Base-by-base conservation (phyloP, 2,797 vertebrate species). In the Rhabdophis nuchalis region DNA sequence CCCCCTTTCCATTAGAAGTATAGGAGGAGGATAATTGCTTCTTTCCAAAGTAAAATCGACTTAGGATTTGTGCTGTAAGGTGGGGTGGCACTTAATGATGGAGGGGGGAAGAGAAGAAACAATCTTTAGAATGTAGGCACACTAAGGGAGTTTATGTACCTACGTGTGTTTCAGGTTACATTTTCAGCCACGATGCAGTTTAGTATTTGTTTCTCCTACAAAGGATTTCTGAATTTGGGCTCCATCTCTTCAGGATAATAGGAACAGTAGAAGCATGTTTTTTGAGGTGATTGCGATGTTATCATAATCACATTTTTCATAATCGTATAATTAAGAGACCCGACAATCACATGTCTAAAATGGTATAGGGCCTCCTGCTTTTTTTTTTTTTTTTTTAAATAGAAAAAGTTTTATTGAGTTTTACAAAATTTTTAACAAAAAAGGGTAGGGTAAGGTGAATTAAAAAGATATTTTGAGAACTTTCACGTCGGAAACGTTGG, bases 141-240 rank as follows among this genome's bases (percentile, higher is more conserved):
- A 92, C 88, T 77, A 0, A 13, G 25, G 56, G 52, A 41, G 87
- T 56, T 93, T 92, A 93, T 54, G 54, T 77, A 14, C 53, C 96
- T 96, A 96, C 96, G 93, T 93, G 96, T 95, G 94, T 93, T 2
- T 0, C 50, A 7, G n/a, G 18, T 89, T 90, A 92, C 91, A 14
- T 72, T 25, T 32, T 1, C 32, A 46, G 93, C 89, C 95, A 85
- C 94, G 93, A 90, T 25, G 92, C 18, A 36, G 10, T 87, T 90
- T 32, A 8, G 25, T 46, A 61, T 46, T 29, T 4, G 87, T 2
- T 0, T 11, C 18, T 4, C 1, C 87, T 32, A 3, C 9, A 1
- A 57, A 3, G 27, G 13, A 32, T 12, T 87, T n/a, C 8, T 11
- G 0, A 9, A 57, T n/a, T 1, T 16, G 36, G 11, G 87, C 53